These are phyloP conservation scores for Zaprionus africanus DNA, from an alignment of 1,140 invertebrate genomes.

Conservation along the genomic window DNA sequence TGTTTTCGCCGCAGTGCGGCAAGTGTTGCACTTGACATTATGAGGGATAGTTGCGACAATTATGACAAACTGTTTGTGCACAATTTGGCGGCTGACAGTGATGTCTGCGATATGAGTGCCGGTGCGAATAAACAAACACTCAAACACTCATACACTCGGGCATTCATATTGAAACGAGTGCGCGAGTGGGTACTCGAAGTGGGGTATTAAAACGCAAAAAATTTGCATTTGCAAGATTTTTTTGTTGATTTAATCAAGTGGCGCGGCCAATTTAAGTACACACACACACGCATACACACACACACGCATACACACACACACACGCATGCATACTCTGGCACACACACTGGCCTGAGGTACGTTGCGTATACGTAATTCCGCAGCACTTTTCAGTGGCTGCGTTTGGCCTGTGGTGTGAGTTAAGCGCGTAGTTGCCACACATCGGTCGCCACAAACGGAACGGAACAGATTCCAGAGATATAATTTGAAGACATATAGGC, in stretches of 20 bases:
- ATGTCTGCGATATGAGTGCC: slow-evolving; percentile 9
- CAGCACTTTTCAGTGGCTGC: slow-evolving; percentile 12
- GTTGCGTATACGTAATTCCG: slow-evolving; percentile 73
- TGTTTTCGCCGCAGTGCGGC: slow-evolving; percentile 24
- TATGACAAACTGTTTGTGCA: slow-evolving; percentile 63
- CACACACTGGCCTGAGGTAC: slow-evolving; percentile 32
- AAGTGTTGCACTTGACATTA: slow-evolving; percentile 75
- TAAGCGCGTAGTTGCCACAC: slow-evolving; percentile 72
- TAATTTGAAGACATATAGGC: slow-evolving; percentile 5
- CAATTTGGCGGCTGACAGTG: slow-evolving; percentile 42
- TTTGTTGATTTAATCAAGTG: slow-evolving; percentile 78
- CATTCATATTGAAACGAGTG: slow-evolving; percentile 1
- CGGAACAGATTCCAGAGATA: slow-evolving; percentile 13
- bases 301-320: slow-evolving; percentile 18
- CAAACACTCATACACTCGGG: slow-evolving; percentile 5
- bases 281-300: slow-evolving; percentile 29
- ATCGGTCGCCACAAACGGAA: slow-evolving; percentile 45
- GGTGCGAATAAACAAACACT: slow-evolving; percentile 8
- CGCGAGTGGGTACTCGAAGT: slow-evolving; percentile 14
- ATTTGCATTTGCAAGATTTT: slow-evolving; percentile 67
- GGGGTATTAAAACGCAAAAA: slow-evolving; percentile 64
- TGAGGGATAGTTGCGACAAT: slow-evolving; percentile 58
- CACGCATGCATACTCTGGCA: slow-evolving; percentile 3
- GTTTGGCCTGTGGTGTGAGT: slow-evolving; percentile 63
- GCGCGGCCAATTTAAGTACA: slow-evolving; percentile 60